Evolutionary conservation across 2,113 vertebrate species (phyloP), one percentile per base, ranked within the genome.

Genomic region (Poecilia latipinna): DNA sequence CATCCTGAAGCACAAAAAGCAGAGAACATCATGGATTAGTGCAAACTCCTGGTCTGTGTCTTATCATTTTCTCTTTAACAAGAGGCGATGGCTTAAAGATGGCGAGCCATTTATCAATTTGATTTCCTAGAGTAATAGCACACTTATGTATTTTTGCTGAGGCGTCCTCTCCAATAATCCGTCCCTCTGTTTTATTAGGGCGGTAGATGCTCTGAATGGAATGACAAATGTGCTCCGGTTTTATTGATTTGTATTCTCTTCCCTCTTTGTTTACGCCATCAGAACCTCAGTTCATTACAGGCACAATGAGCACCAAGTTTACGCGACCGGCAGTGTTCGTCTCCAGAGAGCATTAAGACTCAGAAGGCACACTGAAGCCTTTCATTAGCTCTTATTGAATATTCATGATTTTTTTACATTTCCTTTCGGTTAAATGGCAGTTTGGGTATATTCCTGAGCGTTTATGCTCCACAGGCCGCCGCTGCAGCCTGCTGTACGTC

Each of bases 401-500:
- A 63, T 74, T 57, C 48, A 64, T 42, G 22, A 31, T 63, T 61
- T 72, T 61, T 61, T 60, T 78, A 24, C 37, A 24, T 71, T 77
- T 68, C 4, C 6, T 13, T 44, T 44, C 3, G 8, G 24, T 28
- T 61, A 54, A 1, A 1, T 11, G 19, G 64, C 65, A 57, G 67
- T 62, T 31, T 19, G 3, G 63, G 60, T 57, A 64, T 79, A 72
- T 74, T 75, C 70, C 70, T 51, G 42, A 24, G 69, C 68, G 86
- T 89, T 60, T 82, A 78, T 82, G 65, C 83, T 87, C 81, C 26
- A 87, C 69, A 0, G 70, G 54, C 72, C 54, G 39, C 65, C 2
- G 35, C 62, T 39, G 39, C 64, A n/a, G 61, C 44, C 70, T 62
- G 44, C 22, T 31, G 60, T 57, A 63, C 61, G 19, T 81, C 77